Evolutionary conservation across 2,888 invertebrate genomes (phyloP).

Genomic region (Mayetiola destructor): DNA sequence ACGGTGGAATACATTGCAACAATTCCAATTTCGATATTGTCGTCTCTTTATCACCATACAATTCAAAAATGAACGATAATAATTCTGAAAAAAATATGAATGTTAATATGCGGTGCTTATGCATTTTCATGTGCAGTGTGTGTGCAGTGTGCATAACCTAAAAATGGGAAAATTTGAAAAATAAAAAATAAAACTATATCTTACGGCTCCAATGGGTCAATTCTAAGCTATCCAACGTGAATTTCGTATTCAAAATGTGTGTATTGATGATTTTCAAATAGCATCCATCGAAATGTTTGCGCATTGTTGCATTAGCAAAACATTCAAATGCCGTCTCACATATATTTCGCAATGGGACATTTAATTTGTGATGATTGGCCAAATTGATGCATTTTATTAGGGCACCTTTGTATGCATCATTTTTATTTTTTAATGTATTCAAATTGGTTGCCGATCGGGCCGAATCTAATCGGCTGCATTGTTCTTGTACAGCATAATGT

Average conservation of each 20-base stretch:
- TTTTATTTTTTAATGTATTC: neutral
- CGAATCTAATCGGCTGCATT: neutral
- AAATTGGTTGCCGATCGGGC: neutral
- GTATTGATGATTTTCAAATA: constrained; percentile 6
- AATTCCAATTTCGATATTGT: neutral
- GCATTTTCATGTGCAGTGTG: neutral
- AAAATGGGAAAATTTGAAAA: neutral
- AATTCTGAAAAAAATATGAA: neutral
- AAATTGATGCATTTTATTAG: neutral
- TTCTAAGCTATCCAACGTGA: neutral
- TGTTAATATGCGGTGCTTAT: neutral
- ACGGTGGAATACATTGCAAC: constrained; percentile 2
- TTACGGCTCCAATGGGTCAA: constrained; percentile 11
- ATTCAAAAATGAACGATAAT: neutral
- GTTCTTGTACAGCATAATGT: neutral
- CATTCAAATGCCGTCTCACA: neutral
- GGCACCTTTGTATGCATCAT: neutral
- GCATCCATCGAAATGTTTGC: neutral
- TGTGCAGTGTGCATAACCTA: neutral
- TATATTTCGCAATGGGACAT: neutral
- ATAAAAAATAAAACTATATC: neutral
- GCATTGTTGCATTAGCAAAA: neutral
- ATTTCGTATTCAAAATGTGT: constrained; percentile 12
- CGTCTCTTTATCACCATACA: neutral
- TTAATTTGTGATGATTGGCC: neutral